Conservation (phyloP, 1,140 invertebrate genomes). For the Drosophila busckii region DNA sequence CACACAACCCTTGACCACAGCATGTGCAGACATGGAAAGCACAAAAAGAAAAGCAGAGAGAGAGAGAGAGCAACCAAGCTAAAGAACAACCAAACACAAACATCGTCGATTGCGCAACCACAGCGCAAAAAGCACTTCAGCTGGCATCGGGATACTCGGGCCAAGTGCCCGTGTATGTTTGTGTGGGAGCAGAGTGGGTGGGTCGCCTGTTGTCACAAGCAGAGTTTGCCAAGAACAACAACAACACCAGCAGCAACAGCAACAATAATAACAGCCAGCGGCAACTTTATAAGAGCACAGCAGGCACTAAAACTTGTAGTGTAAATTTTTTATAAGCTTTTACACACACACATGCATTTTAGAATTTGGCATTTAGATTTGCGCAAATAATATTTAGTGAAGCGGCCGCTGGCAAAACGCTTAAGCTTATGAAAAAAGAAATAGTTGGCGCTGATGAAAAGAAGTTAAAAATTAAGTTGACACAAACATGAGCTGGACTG, state of each 20-base stretch:
- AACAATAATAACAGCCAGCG: too few relatives aligned
- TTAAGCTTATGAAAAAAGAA: neutral
- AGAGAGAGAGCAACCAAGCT: slow-evolving; percentile 2
- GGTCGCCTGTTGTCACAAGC: slow-evolving; percentile 54
- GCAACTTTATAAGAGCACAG: slow-evolving; percentile 11
- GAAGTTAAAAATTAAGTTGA: too few relatives aligned
- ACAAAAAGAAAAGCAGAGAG: slow-evolving; percentile 24
- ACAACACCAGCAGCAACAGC: slow-evolving; percentile 28
- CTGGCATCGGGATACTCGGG: slow-evolving; percentile 39
- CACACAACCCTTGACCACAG: slow-evolving; percentile 71
- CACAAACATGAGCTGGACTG: too few relatives aligned
- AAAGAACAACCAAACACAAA: slow-evolving; percentile 26
- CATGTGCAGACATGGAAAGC: slow-evolving; percentile 53
- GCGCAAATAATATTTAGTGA: slow-evolving; percentile 31
- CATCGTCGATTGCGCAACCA: slow-evolving; percentile 69
- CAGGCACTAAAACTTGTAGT: slow-evolving; percentile 43
- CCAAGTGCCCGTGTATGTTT: slow-evolving; percentile 22
- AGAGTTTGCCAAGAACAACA: slow-evolving; percentile 52
- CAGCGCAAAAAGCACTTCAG: slow-evolving; percentile 71
- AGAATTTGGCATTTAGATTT: slow-evolving; percentile 60
- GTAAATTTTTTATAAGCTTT: slow-evolving; percentile 55
- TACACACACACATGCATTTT: slow-evolving; percentile 37
- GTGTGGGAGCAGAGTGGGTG: slow-evolving; percentile 29
- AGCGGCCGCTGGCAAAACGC: neutral
- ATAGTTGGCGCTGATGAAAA: too few relatives aligned